These are phyloP conservation scores for Spodoptera frugiperda DNA, from an alignment of 1,140 invertebrate genomes.

Conservation along the genomic window DNA sequence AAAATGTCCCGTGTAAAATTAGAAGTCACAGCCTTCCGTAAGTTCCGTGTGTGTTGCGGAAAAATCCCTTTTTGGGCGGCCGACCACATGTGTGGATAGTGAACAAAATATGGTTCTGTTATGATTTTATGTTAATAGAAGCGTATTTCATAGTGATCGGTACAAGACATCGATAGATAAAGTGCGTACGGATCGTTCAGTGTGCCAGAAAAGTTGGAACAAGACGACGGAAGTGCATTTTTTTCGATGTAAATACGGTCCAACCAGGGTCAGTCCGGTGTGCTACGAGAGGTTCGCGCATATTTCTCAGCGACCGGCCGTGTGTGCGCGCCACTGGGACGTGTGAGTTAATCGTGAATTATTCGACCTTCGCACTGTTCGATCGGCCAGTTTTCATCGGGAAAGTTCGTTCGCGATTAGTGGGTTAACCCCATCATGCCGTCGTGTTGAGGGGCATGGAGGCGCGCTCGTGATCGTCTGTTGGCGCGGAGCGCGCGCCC, in stretches of 20 bases:
- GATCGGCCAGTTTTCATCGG: constrained; percentile 61
- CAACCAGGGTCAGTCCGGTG: constrained; percentile 82
- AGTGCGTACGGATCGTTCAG: constrained; percentile 68
- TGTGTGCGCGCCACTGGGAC: constrained; percentile 43
- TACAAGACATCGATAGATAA: constrained; percentile 69
- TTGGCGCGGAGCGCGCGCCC: constrained; percentile 84
- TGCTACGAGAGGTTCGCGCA: constrained; percentile 75
- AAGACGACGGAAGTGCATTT: constrained; percentile 82
- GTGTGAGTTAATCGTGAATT: constrained; percentile 47
- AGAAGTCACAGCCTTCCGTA: constrained; percentile 85
- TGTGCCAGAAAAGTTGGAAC: constrained; percentile 76
- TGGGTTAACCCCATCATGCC: constrained; percentile 79
- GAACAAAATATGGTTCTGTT: constrained; percentile 84
- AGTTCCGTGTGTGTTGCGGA: constrained; percentile 85
- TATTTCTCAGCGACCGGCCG: constrained; percentile 54
- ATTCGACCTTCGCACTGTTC: constrained; percentile 69
- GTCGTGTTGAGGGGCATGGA: constrained; percentile 81
- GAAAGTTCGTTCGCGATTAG: constrained; percentile 70
- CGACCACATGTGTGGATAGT: constrained; percentile 86
- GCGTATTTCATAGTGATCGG: constrained; percentile 66
- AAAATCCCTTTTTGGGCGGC: constrained; percentile 87
- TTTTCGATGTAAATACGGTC: constrained; percentile 85
- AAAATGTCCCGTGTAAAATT: constrained; percentile 81
- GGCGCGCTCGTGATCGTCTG: constrained; percentile 84
- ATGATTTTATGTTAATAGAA: constrained; percentile 76